Evolutionary conservation across 2,113 vertebrate genomes (phyloP).

Genomic region (Conger conger): DNA sequence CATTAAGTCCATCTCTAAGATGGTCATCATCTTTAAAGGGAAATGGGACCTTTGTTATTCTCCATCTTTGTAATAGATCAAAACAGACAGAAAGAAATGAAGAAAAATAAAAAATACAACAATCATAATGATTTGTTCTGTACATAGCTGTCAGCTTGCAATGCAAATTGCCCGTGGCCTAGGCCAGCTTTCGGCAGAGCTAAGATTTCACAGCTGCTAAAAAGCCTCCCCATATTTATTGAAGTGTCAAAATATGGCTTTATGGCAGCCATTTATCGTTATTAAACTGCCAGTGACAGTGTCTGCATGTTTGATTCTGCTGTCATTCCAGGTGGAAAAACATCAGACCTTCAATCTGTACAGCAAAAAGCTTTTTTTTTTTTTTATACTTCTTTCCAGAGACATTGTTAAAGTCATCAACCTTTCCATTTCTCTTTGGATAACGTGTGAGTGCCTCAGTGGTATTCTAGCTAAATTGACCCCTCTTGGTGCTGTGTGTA

Average conservation of each 20-base stretch:
- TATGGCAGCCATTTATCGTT: constrained; percentile 44
- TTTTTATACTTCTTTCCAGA: background rate
- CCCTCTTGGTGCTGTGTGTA: background rate
- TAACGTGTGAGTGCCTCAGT: constrained; percentile 6
- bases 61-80: constrained; percentile 16
- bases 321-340: constrained; percentile 29
- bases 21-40: background rate
- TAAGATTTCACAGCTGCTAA: constrained; percentile 37
- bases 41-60: background rate
- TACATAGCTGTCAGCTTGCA: constrained; percentile 32
- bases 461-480: constrained; percentile 4
- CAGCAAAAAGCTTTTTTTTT: constrained; percentile 10
- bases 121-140: constrained; percentile 35
- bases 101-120: constrained; percentile 12
- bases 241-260: constrained; percentile 44
- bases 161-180: constrained; percentile 37
- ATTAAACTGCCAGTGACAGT: constrained; percentile 40
- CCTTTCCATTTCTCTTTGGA: constrained; percentile 14
- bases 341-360: background rate
- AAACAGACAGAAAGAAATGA: background rate
- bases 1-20: background rate
- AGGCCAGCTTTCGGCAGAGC: constrained; percentile 26
- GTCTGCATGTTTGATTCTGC: constrained; percentile 34
- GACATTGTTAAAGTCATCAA: constrained; percentile 4
- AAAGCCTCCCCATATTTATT: constrained; percentile 36